Evolutionary conservation across 1,140 invertebrate genomes (phyloP), one percentile per base, ranked within the genome.

Genomic region (Heliconius congener): DNA sequence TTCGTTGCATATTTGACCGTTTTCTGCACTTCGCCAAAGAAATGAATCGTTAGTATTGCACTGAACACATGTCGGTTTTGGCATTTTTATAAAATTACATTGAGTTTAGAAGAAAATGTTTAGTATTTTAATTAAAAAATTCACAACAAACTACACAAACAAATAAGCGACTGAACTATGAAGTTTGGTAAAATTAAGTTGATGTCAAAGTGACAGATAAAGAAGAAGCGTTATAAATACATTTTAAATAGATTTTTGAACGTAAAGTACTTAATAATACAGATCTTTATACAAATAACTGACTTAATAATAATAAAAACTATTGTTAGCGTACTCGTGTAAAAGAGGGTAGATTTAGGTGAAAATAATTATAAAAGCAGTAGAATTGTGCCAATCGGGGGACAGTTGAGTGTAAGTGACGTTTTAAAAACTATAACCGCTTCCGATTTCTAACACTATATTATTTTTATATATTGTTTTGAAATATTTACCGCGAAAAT

Each of bases 1-100:
- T 30, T 95, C 93, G 77, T 95, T 94, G 77, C 94, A 95, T 81
- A 95, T 93, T 86, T 95, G 92, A 27, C 94, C 94, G 84, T 89
- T 92, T 78, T 93, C 94, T 13, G 88, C 85, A 66, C 88, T 91
- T 42, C 94, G 87, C 94, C 94, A 95, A 9, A 95, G 84, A 11
- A 95, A 81, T 3, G 94, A 94, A 80, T 95, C 92, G 70, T 92
- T 91, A 3, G 89, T 87, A 72, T 85, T 90, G 79, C 94, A 95
- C 76, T 94, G 90, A 50, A 93, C 88, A 83, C 94, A 95, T 16
- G 89, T 89, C 23, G 94, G 94, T 83, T 95, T 95, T 55, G 94
- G 93, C 93, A 94, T 95, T 82, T 83, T 89, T 46, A 37, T 46
- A 34, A 72, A 73, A 60, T 79, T 77, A 13, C 60, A 77, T 81